phyloP scores from a whole-genome alignment of 2,113 vertebrate species.

The Leucopsar rothschildi region DNA sequence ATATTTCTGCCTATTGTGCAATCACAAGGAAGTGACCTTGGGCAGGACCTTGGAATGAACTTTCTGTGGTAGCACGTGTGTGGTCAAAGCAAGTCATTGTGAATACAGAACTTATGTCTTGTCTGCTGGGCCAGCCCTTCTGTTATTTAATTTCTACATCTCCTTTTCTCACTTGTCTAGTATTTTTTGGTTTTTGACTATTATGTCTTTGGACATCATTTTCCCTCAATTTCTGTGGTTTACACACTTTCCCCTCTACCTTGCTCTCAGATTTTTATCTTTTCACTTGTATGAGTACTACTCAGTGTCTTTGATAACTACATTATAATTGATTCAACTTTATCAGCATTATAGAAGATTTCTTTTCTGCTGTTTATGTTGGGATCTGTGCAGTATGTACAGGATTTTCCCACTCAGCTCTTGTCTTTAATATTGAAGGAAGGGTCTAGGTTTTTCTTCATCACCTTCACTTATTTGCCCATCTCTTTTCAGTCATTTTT shows the following conservation, averaged over 20 bases:
- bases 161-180: background rate
- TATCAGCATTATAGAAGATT: background rate
- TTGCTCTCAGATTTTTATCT: background rate
- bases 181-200: background rate
- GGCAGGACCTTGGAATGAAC: constrained; percentile 27
- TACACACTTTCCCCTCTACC: background rate
- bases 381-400: background rate
- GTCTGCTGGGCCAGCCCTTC: background rate
- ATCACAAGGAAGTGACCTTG: constrained; percentile 17
- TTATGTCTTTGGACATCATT: background rate
- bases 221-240: background rate
- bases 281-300: background rate
- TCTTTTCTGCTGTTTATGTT: background rate
- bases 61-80: background rate
- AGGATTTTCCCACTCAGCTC: background rate
- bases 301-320: background rate
- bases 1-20: constrained; percentile 39
- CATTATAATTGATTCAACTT: background rate
- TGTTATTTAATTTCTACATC: background rate
- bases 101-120: background rate
- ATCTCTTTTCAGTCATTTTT: background rate
- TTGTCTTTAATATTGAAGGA: background rate
- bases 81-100: background rate
- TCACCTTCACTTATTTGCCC: background rate
- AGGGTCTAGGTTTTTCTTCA: background rate